These are phyloP conservation scores for Synanthedon tipuliformis DNA, from an alignment of 2,888 invertebrate genomes.

Conservation along the genomic window DNA sequence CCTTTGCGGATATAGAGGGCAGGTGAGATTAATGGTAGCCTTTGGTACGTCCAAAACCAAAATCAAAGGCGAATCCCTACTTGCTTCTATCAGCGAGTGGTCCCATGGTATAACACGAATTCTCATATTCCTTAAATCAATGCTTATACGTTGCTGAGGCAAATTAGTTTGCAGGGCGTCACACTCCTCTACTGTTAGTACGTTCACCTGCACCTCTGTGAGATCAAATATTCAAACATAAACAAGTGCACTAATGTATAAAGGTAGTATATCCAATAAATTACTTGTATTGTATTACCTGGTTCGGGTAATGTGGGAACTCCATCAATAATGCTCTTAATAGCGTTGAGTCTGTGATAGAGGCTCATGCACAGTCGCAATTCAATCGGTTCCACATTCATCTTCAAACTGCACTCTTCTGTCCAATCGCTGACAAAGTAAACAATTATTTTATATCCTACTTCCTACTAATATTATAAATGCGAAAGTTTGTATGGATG, in stretches of 20 bases:
- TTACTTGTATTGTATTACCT: slow-evolving; percentile 15
- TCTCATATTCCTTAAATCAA: slow-evolving; percentile 23
- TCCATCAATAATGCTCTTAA: slow-evolving; percentile 21
- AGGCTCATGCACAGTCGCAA: slow-evolving; percentile 29
- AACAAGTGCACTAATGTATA: too few relatives aligned
- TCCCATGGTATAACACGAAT: slow-evolving; percentile 34
- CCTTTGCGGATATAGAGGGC: slow-evolving; percentile 50
- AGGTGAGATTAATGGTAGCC: slow-evolving; percentile 15
- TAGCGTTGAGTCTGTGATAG: slow-evolving; percentile 29
- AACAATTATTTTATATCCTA: slow-evolving; percentile 1
- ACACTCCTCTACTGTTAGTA: slow-evolving; percentile 49
- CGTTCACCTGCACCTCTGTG: slow-evolving; percentile 14
- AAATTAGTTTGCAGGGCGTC: slow-evolving; percentile 43
- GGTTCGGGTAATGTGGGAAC: slow-evolving; percentile 14
- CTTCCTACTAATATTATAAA: too few relatives aligned
- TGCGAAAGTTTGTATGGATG: too few relatives aligned
- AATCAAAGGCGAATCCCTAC: slow-evolving; percentile 13
- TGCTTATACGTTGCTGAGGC: slow-evolving; percentile 29
- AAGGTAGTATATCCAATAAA: too few relatives aligned
- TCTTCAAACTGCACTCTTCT: slow-evolving; percentile 29
- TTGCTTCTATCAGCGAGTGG: slow-evolving; percentile 22
- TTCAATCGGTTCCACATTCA: slow-evolving; percentile 28
- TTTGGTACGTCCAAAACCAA: slow-evolving; percentile 29
- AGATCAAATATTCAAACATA: too few relatives aligned
- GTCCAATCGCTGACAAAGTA: slow-evolving; percentile 39